Evolutionary conservation across 2,797 vertebrate species (phyloP).

Genomic region (Synanceia verrucosa): DNA sequence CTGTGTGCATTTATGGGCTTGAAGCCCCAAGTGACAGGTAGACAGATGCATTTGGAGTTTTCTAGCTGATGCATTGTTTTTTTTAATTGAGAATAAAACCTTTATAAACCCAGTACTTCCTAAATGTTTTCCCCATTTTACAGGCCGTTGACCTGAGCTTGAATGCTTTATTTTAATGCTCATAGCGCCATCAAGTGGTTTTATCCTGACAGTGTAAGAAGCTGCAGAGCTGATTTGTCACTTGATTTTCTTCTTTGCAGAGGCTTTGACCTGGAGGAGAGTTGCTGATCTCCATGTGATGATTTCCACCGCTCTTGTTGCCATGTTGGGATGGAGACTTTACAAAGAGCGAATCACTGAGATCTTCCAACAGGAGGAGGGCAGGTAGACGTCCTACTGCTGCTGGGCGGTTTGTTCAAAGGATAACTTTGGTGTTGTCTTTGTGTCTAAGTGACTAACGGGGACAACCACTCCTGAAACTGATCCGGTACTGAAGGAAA

Average conservation of each 20-base stretch:
- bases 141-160: neutral
- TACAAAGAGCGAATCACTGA: slow-evolving; percentile 54
- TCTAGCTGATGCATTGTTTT: neutral
- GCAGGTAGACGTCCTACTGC: slow-evolving; percentile 63
- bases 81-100: neutral
- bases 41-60: neutral
- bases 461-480: too few species aligned
- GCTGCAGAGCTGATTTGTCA: neutral
- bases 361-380: slow-evolving; percentile 83
- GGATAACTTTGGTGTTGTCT: too few species aligned
- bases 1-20: slow-evolving; percentile 68
- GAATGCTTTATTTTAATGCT: too few species aligned
- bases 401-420: neutral
- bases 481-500: too few species aligned
- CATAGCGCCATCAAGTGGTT: slow-evolving; percentile 35
- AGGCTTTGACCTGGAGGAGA: slow-evolving; percentile 76
- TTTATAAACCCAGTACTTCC: neutral
- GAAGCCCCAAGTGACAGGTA: slow-evolving; percentile 76
- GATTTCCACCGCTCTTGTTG: slow-evolving; percentile 55
- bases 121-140: neutral
- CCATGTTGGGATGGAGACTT: slow-evolving; percentile 76
- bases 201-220: rapidly evolving
- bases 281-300: slow-evolving; percentile 77
- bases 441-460: too few species aligned
- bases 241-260: slow-evolving; percentile 44